Percentiles rank a stretch among this genome's conserved stretches.
These are phyloP conservation scores for Tholera decimalis DNA, from an alignment of 2,888 invertebrate species.

Conservation along the genomic window DNA sequence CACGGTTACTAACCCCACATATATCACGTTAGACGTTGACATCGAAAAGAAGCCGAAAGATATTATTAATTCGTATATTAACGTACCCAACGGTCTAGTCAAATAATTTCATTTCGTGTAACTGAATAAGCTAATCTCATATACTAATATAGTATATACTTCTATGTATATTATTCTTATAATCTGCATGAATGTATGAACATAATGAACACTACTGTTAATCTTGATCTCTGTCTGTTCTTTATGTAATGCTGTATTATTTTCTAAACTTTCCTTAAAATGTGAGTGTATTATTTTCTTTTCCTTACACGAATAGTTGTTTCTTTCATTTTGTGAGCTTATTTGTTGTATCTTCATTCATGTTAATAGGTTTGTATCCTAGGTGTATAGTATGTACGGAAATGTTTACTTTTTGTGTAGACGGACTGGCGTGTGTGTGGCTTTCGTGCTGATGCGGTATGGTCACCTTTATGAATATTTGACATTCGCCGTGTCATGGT, in stretches of 20 bases:
- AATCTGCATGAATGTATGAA: conserved; percentile 55
- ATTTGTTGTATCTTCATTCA: conserved; percentile 54
- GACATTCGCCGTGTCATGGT: conserved; percentile 24
- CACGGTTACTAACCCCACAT: conserved; percentile 85
- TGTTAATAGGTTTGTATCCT: conserved; percentile 68
- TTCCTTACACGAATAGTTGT: conserved; percentile 16
- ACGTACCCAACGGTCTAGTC: conserved; percentile 88
- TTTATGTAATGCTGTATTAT: conserved; percentile 31
- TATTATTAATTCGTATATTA: conserved; percentile 81
- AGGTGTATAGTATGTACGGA: conserved; percentile 53
- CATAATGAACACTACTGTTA: conserved; percentile 50
- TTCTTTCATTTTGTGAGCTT: conserved; percentile 40
- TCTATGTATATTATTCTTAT: conserved; percentile 40
- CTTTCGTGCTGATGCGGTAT: conserved; percentile 23
- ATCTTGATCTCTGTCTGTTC: conserved; percentile 61
- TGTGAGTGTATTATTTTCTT: conserved; percentile 27
- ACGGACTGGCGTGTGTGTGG: conserved; percentile 35
- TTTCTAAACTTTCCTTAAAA: conserved; percentile 22
- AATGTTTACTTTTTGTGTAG: conserved; percentile 52
- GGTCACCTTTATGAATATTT: conserved; percentile 33
- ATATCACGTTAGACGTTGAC: conserved; percentile 80
- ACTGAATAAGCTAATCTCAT: conserved; percentile 67
- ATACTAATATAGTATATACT: conserved; percentile 54
- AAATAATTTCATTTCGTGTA: conserved; percentile 75
- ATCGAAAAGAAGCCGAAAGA: conserved; percentile 84